These are phyloP conservation scores for Drosophila bunnanda DNA, from an alignment of 2,888 invertebrate species.

Conservation along the genomic window DNA sequence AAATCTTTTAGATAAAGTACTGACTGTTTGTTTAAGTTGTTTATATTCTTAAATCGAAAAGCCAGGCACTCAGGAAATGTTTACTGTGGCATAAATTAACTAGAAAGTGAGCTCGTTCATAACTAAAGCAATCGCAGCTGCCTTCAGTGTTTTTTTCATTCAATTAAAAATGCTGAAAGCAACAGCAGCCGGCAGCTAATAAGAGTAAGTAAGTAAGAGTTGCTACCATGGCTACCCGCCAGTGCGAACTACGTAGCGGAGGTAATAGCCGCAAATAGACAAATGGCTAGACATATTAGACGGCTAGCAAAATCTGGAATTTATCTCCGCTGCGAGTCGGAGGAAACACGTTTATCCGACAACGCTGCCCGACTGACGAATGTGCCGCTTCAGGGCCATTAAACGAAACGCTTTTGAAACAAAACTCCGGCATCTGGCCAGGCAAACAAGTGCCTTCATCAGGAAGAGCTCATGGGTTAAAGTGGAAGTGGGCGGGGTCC, in stretches of 20 bases:
- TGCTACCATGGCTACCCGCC: slow-evolving; percentile 14
- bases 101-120: slow-evolving; percentile 24
- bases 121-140: slow-evolving; percentile 13
- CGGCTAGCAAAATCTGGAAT: slow-evolving; percentile 37
- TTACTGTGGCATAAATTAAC: background rate
- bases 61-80: background rate
- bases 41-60: background rate
- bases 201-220: slow-evolving; percentile 5
- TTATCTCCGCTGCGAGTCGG: slow-evolving; percentile 17
- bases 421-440: slow-evolving; percentile 15
- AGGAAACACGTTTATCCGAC: slow-evolving; percentile 29
- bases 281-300: slow-evolving; percentile 13
- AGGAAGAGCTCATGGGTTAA: slow-evolving; percentile 15
- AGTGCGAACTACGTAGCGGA: slow-evolving; percentile 4
- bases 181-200: slow-evolving; percentile 6
- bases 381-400: slow-evolving; percentile 38
- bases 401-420: slow-evolving; percentile 36
- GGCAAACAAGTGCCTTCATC: slow-evolving; percentile 30
- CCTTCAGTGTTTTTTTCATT: slow-evolving; percentile 24
- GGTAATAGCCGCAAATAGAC: slow-evolving; percentile 14
- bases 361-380: slow-evolving; percentile 17
- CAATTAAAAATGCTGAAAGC: slow-evolving; percentile 25
- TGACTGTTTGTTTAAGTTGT: background rate
- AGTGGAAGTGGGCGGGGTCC: slow-evolving; percentile 6
- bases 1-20: background rate